Conservation (phyloP, 2,888 invertebrate genomes). For the Spisula subtruncata region DNA sequence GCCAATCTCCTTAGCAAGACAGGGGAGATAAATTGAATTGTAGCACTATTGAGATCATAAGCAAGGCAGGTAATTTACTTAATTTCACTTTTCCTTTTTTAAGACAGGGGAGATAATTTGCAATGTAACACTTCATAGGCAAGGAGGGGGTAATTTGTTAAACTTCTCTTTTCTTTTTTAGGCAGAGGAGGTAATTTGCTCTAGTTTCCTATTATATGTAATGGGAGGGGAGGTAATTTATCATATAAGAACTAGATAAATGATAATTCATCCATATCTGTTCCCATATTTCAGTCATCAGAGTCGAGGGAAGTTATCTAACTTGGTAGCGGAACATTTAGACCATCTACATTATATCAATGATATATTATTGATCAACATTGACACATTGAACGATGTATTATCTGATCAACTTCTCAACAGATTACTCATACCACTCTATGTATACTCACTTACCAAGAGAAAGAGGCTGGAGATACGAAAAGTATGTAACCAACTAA, state of each 20-base stretch:
- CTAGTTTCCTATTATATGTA: too few species aligned
- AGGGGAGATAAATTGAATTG: neutral
- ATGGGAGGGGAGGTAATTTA: neutral
- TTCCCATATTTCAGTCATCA: conserved; percentile 92
- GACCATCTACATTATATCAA: conserved; percentile 99
- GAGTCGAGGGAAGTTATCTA: conserved; percentile 95
- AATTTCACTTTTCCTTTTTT: too few species aligned
- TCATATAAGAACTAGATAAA: neutral
- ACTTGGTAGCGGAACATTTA: conserved; percentile 98
- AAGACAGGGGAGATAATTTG: too few species aligned
- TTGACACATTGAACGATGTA: conserved; percentile 97
- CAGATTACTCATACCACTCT: conserved; percentile 96
- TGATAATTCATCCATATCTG: too few species aligned
- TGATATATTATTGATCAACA: conserved; percentile 97
- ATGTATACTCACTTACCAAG: conserved; percentile 95
- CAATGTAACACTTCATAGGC: too few species aligned
- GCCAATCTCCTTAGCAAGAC: neutral
- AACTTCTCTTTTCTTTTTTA: too few species aligned
- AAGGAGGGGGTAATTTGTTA: too few species aligned
- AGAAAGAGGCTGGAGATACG: conserved; percentile 88
- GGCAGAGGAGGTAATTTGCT: too few species aligned
- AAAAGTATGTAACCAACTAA: conserved; percentile 73
- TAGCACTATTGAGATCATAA: too few species aligned
- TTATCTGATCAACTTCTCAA: conserved; percentile 97
- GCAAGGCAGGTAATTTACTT: too few species aligned